Evolutionary conservation across 2,888 invertebrate species (phyloP).

Genomic region (Dasysyrphus tricinctus): DNA sequence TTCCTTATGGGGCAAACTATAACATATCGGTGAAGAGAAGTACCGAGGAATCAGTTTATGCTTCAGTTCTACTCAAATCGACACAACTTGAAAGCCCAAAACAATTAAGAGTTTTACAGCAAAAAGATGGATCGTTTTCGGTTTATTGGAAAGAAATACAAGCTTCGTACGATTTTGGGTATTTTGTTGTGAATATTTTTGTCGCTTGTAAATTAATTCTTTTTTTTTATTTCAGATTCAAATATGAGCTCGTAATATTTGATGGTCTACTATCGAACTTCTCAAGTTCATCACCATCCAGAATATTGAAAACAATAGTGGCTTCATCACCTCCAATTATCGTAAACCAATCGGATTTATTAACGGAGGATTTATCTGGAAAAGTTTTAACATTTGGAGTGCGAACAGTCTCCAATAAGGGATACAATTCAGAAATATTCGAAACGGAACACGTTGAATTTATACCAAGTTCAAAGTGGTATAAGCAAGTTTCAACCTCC

Average conservation of each 20-base stretch:
- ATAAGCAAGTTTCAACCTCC: conserved; percentile 54
- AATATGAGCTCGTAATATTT: conserved; percentile 88
- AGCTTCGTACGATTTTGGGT: conserved; percentile 76
- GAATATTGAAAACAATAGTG: conserved; percentile 80
- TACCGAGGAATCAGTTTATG: conserved; percentile 80
- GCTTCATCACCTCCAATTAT: conserved; percentile 84
- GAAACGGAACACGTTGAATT: conserved; percentile 77
- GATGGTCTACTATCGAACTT: conserved; percentile 84
- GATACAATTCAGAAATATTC: conserved; percentile 76
- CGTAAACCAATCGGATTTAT: conserved; percentile 79
- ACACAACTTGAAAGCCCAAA: conserved; percentile 87
- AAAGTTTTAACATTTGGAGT: conserved; percentile 87
- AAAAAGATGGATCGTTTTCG: conserved; percentile 86
- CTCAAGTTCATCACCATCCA: conserved; percentile 84
- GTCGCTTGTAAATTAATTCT: not conserved
- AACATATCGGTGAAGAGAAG: conserved; percentile 84
- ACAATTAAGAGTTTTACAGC: conserved; percentile 86
- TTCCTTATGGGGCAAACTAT: conserved; percentile 85
- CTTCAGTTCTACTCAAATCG: conserved; percentile 84
- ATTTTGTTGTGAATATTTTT: conserved; percentile 7
- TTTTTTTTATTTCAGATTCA: conserved; percentile 81
- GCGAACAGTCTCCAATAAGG: conserved; percentile 85
- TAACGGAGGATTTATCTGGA: conserved; percentile 84
- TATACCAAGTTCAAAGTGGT: conserved; percentile 76
- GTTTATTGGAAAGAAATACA: conserved; percentile 87